Evolutionary conservation across 2,797 vertebrate species (phyloP).

Genomic region (Avahi laniger): DNA sequence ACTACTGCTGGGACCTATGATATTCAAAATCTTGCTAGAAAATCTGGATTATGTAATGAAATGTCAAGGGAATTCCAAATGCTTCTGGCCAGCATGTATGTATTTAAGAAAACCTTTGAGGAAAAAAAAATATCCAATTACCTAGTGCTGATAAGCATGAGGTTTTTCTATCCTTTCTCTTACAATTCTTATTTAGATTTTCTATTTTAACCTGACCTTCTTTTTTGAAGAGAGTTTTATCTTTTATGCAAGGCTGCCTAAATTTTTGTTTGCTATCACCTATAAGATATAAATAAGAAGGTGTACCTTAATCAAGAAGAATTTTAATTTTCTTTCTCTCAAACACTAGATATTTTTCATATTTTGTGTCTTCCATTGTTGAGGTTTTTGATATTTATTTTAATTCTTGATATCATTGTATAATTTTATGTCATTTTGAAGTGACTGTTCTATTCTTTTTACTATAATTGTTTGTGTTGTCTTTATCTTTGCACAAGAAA

Average conservation of each 20-base stretch:
- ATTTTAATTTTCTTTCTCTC: not conserved
- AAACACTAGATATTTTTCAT: not conserved
- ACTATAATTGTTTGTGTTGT: not conserved
- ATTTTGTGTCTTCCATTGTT: not conserved
- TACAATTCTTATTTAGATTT: not conserved
- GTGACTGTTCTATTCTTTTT: not conserved
- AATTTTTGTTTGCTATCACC: not conserved
- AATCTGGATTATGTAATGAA: not conserved
- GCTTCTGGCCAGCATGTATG: not conserved
- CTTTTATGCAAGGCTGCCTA: not conserved
- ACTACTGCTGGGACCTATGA: not conserved
- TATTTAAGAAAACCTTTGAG: slow-evolving; percentile 13
- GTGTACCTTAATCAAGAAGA: not conserved
- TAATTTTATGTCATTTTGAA: not conserved
- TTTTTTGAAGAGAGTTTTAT: not conserved
- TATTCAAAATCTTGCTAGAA: not conserved
- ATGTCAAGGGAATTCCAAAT: not conserved
- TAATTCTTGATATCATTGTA: not conserved
- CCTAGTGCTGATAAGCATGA: not conserved
- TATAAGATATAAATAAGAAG: not conserved
- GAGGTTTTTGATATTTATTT: not conserved
- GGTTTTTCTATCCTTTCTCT: not conserved
- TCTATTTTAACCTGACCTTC: not conserved
- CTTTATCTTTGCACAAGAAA: not conserved
- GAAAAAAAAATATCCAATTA: slow-evolving; percentile 34